Base-by-base conservation (phyloP, 2,888 invertebrate species). In the Volucella bombylans region DNA sequence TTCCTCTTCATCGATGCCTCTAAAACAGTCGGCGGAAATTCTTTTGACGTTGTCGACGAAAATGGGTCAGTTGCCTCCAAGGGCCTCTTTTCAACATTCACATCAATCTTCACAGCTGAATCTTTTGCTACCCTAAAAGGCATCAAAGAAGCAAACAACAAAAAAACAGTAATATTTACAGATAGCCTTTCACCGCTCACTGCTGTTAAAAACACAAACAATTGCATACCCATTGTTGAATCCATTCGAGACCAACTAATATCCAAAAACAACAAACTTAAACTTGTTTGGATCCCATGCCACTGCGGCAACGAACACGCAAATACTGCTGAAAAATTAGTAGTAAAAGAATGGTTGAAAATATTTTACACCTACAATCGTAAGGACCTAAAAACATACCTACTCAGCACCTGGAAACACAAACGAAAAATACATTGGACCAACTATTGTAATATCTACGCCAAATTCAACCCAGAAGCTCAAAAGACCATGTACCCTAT, bases 71-170 rank as follows among this genome's bases (percentile, higher is more conserved):
- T 43, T 9, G n/a, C 41, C 45, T 61, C 61, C 14, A 61, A 61
- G 41, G 18, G 61, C n/a, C 45, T 61, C n/a, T 18, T 45, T 12
- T 11, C 43, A 14, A 1, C 15, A 14, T 45, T 18, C n/a, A 23
- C 43, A 39, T 14, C 59, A 61, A 61, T 18, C 15, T 45, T 61
- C 12, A 61, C 15, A 18, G 45, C 61, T 12, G 73, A 80, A 68
- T 61, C 61, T 18, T 61, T 61, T 14, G 61, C 61, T 9, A 12
- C 45, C 11, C 23, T 45, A 14, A 41, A 61, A 61, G 43, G 15
- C 39, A 61, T 31, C 6, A 31, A 31, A 6, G 31, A 31, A 31
- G 6, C 12, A 41, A 43, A 43, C n/a, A 59, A 59, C 57, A 59
- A 52, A 18, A 23, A 52, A 31, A 6, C 52, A 18, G 18, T 52